Evolutionary conservation across 30 jellyfish, hydroid and myxozoan genomes (phyloP).

Genomic region (Hydractinia symbiolongicarpus): DNA sequence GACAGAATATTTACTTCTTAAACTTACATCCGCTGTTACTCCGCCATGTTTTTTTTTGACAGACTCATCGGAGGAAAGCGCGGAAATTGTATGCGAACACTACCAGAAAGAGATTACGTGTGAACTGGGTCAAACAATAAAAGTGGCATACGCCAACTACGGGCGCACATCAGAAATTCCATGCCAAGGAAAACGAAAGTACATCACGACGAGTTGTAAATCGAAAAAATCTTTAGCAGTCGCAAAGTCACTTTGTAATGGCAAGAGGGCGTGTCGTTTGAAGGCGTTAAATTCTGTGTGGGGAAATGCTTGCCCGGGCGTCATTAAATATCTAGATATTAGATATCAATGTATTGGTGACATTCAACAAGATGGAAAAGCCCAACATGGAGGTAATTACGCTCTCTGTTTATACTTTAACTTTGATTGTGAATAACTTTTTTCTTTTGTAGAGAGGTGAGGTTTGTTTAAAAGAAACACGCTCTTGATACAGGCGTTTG

Average conservation of each 20-base stretch:
- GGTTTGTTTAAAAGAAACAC: no score
- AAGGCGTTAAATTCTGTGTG: constrained; percentile 45
- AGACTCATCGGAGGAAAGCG: constrained; percentile 44
- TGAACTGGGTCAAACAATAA: constrained; percentile 42
- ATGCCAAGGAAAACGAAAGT: constrained; percentile 55
- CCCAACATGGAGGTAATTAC: constrained; percentile 32
- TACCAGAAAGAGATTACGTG: constrained; percentile 35
- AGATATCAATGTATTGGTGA: constrained; percentile 38
- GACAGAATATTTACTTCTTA: no score
- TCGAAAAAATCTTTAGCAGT: constrained; percentile 10
- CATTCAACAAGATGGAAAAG: constrained; percentile 12
- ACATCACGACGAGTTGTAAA: constrained; percentile 32
- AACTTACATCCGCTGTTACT: no score
- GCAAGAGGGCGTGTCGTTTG: constrained; percentile 31
- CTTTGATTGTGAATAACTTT: not conserved
- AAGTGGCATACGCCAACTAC: constrained; percentile 43
- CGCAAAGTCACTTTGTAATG: constrained; percentile 42
- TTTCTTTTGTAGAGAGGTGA: no score
- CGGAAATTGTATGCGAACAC: constrained; percentile 52
- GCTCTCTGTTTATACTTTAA: not conserved
- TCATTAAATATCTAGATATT: constrained; percentile 42
- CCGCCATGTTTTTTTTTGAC: not conserved
- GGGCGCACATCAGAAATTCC: constrained; percentile 61
- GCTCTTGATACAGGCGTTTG: no score
- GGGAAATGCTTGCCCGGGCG: constrained; percentile 68